Base-by-base conservation (phyloP, 2,113 vertebrate species). In the Ptyas mucosa region DNA sequence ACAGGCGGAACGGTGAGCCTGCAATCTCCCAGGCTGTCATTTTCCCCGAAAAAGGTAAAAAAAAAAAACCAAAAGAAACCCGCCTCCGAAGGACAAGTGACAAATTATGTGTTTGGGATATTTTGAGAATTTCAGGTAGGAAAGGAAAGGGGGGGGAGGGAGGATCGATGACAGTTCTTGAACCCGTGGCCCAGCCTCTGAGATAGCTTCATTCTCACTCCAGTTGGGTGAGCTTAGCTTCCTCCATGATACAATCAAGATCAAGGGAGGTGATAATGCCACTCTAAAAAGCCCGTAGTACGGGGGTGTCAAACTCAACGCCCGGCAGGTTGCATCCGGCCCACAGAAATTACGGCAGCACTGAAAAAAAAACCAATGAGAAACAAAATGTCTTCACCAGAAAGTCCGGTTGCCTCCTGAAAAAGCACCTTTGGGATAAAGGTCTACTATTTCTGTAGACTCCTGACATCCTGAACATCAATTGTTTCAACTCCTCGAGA, bases 21-120 rank as follows among this genome's bases (percentile, higher is more conserved):
- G 94, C 95, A 96, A 96, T 0, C 95, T 49, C 39, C 89, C 95
- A 96, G 96, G 90, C 94, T 97, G 96, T 96, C 96, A 96, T 97
- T 97, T 92, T 96, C 95, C 93, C 93, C 55, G 90, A 93, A 10
- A 94, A 94, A 34, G 3, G 95, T 94, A 94, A 95, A 97, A 95
- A 95, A 52, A 90, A n/a, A 29, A 89, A 95, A 97, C 49, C 8
- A 49, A 93, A 94, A 93, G 43, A 46, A 95, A 94, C 94, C 39
- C 89, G 89, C 93, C 90, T 0, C 69, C 52, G 94, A 94, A 49
- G 46, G 39, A 18, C 20, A n/a, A 87, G 43, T 39, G 95, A 87
- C 95, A 34, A 97, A 94, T 92, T 93, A 95, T 91, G 96, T 95
- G 94, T 95, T 95, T 96, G 24, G 46, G 54, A 12, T n/a, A 93